Evolutionary conservation across 1,140 invertebrate species (phyloP), one percentile per base, ranked within the genome.

Genomic region (Idris sp.): DNA sequence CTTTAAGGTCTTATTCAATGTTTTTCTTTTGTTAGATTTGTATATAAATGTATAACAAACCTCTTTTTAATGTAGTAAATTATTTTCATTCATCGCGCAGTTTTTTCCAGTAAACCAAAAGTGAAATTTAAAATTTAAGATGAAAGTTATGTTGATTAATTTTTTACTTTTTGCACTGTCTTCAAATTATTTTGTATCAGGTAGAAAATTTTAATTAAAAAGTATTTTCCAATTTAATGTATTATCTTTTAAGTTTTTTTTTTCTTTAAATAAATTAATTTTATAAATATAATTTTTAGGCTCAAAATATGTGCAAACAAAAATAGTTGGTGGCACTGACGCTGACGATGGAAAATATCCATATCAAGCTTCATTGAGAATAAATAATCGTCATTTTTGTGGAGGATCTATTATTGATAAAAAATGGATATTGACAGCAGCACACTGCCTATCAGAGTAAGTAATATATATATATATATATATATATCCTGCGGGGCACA

Each of bases 401-500:
- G 90, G 90, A 0, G 90, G 89, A 3, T 89, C 89, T 2, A 85
- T 91, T 2, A 79, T 91, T 19, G 86, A 84, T 13, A 74, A 79
- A 7, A 81, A 81, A 56, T 90, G 81, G 79, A 85, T 90, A n/a
- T 77, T 91, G 14, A 90, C 89, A 4, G 90, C 90, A 4, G 89
- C 89, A 26, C 90, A 91, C 72, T 91, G 90, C 64, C 81, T 89
- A 30, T 31, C 49, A 11, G 76, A 77, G 82, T 83, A 76, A 68
- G 59, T 65, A 11, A 10, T 28, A 13, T n/a, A n/a, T n/a, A n/a
- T n/a, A n/a, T n/a, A n/a, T n/a, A n/a, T n/a, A n/a, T n/a, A n/a
- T n/a, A n/a, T n/a, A n/a, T n/a, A n/a, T n/a, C n/a, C n/a, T n/a
- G n/a, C n/a, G n/a, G n/a, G n/a, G n/a, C n/a, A n/a, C n/a, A n/a